Percentiles rank a stretch among this genome's conserved stretches.
Conservation (phyloP, 2,888 invertebrate species). For the Hartigia nigra region DNA sequence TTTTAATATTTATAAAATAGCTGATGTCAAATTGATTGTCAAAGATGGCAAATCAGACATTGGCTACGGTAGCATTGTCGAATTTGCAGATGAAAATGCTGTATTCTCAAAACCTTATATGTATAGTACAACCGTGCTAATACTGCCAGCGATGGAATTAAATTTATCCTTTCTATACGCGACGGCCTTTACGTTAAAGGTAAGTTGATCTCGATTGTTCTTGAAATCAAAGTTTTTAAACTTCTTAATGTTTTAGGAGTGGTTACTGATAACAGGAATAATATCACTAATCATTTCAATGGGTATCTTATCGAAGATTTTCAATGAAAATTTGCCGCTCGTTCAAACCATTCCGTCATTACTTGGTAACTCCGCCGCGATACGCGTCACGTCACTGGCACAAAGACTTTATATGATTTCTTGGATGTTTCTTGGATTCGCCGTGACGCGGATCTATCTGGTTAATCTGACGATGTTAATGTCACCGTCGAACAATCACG, state of each 20-base stretch:
- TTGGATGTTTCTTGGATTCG: neutral
- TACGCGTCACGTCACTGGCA: neutral
- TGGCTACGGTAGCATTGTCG: constrained; percentile 7
- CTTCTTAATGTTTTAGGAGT: neutral
- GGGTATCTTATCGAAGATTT: neutral
- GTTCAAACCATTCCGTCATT: neutral
- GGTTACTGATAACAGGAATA: neutral
- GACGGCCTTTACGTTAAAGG: neutral
- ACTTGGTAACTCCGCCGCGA: neutral
- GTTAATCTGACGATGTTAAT: neutral
- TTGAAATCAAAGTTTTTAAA: neutral
- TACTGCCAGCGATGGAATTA: neutral
- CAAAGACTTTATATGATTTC: neutral
- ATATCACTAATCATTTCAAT: neutral
- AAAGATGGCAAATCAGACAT: constrained; percentile 4
- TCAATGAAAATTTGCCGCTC: neutral
- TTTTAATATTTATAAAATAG: neutral
- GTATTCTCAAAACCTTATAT: neutral
- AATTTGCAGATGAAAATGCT: neutral
- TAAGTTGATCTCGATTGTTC: neutral
- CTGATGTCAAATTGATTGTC: neutral
- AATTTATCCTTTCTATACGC: neutral
- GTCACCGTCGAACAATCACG: neutral
- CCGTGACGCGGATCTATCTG: neutral
- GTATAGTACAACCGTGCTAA: neutral